Base-by-base conservation (phyloP, 2,113 vertebrate genomes). In the Boulengeromyrus knoepffleri region DNA sequence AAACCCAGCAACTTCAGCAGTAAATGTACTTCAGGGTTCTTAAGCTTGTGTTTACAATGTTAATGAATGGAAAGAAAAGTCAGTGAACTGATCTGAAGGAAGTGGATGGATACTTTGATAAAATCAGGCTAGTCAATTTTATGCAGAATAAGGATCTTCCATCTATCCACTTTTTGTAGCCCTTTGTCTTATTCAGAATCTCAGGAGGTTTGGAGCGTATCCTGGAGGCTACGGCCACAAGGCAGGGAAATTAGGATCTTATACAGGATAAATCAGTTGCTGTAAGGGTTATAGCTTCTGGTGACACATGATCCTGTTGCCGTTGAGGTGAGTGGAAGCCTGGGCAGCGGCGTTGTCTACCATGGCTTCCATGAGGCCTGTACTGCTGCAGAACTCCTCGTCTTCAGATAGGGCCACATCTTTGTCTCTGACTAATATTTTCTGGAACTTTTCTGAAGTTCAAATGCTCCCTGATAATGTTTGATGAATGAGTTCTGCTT, bases 41-140 rank as follows among this genome's bases (percentile, higher is more conserved):
- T 31, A 13, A 10, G 10, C 62, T 70, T 13, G 12, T 70, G n/a
- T 31, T 27, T 66, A 66, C 56, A 62, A 3, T 9, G 56, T 62
- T n/a, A n/a, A n/a, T n/a, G 56, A n/a, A 62, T n/a, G 56, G 21
- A 62, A 62, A 66, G 58, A 27, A 3, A 31, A 70, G 62, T 70
- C 62, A 31, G 27, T 31, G 62, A 31, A 70, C 8, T 70, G n/a
- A 70, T 70, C 62, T 31, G n/a, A 70, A 70, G 1, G 62, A 21
- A 47, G 45, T 47, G 83, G 5, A 85, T 92, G 88, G 74, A 13
- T 70, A 70, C 62, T 31, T 70, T 31, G n/a, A 27, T 70, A 70
- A 70, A 31, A 13, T 70, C 62, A 13, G 27, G n/a, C n/a, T 10
- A 27, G 62, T 66, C 62, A 10, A 8, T 8, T 62, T 62, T 62